These are phyloP conservation scores for Papilio polytes DNA, from an alignment of 1,140 invertebrate genomes.

Conservation along the genomic window DNA sequence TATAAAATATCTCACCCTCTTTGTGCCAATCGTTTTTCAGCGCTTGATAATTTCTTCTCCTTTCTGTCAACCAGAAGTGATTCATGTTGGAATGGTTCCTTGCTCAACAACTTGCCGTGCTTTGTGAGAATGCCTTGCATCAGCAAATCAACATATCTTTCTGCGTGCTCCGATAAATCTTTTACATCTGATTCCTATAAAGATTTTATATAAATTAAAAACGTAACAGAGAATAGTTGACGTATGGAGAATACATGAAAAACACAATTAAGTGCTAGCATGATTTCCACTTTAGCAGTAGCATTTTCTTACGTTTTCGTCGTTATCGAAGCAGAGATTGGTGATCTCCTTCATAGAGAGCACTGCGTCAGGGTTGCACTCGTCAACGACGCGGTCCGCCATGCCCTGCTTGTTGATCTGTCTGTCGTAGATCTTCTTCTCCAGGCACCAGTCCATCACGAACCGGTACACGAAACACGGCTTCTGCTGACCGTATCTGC, in stretches of 20 bases:
- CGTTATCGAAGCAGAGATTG: constrained; percentile 96
- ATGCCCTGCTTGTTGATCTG: constrained; percentile 99
- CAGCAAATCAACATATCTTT: constrained; percentile 92
- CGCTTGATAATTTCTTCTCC: constrained; percentile 97
- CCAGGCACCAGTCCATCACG: constrained; percentile 98
- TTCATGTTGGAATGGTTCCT: constrained; percentile 98
- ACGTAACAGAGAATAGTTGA: too few relatives aligned
- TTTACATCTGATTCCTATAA: constrained; percentile 87
- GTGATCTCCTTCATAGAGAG: constrained; percentile 97
- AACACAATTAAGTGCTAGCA: too few relatives aligned
- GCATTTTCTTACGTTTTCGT: constrained; percentile 87
- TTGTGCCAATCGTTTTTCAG: constrained; percentile 97
- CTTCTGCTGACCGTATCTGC: constrained; percentile 96
- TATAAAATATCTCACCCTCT: constrained; percentile 84
- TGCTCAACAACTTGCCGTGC: constrained; percentile 89
- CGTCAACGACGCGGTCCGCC: constrained; percentile 98
- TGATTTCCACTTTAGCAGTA: too few relatives aligned
- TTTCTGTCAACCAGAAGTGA: constrained; percentile 97
- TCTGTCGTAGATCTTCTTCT: constrained; percentile 98
- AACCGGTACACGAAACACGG: constrained; percentile 98
- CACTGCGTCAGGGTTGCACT: constrained; percentile 98
- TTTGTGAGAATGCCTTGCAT: constrained; percentile 89
- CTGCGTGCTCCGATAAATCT: constrained; percentile 88
- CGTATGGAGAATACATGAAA: too few relatives aligned
- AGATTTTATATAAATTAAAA: constrained; percentile 25